Conservation (phyloP, 2,113 vertebrate species). For the Nematolebias whitei region DNA sequence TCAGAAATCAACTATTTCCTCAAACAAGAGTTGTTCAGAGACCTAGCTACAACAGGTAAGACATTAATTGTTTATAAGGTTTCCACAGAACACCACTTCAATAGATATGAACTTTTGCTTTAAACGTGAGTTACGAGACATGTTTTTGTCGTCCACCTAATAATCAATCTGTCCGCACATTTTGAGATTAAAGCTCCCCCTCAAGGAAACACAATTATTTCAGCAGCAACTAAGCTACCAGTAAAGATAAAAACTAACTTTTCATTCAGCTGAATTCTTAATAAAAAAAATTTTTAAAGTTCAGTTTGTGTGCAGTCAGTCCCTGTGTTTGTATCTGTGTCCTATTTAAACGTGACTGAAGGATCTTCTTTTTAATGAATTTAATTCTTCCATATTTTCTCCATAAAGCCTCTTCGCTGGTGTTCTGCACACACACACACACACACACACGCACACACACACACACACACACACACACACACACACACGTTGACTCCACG, state of each 20-base stretch:
- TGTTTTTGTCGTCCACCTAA: too few species aligned
- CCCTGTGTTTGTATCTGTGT: slow-evolving; percentile 42
- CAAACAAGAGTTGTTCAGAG: too few species aligned
- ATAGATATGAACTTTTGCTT: too few species aligned
- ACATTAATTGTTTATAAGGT: too few species aligned
- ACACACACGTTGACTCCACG: slow-evolving; percentile 40
- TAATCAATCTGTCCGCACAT: too few species aligned
- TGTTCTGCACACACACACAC: slow-evolving; percentile 47
- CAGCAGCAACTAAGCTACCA: slow-evolving; percentile 5
- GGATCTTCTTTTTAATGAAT: slow-evolving; percentile 62
- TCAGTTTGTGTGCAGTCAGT: background rate
- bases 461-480: slow-evolving; percentile 10
- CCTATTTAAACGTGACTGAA: slow-evolving; percentile 46
- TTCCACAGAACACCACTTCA: too few species aligned
- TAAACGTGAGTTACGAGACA: too few species aligned
- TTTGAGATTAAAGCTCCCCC: too few species aligned
- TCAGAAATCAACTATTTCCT: too few species aligned
- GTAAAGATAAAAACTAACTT: slow-evolving; percentile 26
- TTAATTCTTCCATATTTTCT: slow-evolving; percentile 71
- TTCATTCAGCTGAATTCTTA: background rate
- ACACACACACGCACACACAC: slow-evolving; percentile 2
- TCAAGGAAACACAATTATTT: too few species aligned
- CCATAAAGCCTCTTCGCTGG: slow-evolving; percentile 58
- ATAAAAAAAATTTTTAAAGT: too few species aligned
- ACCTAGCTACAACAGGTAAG: too few species aligned